These are phyloP conservation scores for Sander lucioperca DNA, from an alignment of 2,113 vertebrate species.

Conservation along the genomic window DNA sequence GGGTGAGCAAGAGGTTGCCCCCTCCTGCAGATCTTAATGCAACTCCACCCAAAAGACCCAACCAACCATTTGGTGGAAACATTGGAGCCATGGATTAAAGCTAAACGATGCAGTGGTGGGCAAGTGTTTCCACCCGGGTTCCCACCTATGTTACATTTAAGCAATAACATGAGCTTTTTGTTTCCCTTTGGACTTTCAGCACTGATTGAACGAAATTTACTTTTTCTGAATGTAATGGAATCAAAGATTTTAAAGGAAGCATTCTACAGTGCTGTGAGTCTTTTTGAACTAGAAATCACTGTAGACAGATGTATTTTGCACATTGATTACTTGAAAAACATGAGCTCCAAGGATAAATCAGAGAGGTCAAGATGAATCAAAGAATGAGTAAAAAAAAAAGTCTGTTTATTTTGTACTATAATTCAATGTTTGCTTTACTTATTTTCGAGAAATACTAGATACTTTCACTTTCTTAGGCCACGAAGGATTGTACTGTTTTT, in stretches of 20 bases:
- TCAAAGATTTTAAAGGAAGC: background rate
- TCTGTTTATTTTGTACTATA: background rate
- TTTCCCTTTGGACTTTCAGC: background rate
- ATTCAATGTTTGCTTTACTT: background rate
- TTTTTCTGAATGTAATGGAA: background rate
- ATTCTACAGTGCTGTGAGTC: background rate
- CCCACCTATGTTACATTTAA: background rate
- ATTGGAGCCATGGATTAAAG: slow-evolving; percentile 14
- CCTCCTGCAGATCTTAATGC: slow-evolving; percentile 37
- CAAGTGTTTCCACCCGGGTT: background rate
- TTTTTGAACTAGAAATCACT: background rate
- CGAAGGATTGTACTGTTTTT: background rate
- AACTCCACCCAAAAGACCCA: slow-evolving; percentile 7
- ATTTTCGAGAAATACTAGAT: background rate
- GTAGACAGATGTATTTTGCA: background rate
- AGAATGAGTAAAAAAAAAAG: background rate
- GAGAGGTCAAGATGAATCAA: background rate
- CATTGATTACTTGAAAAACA: background rate
- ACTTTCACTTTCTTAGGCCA: background rate
- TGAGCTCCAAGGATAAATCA: background rate
- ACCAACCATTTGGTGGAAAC: slow-evolving; percentile 30
- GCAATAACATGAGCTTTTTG: background rate
- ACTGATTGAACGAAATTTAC: background rate
- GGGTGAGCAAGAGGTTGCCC: no score
- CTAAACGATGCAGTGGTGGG: background rate